Evolutionary conservation across 2,113 vertebrate genomes (phyloP).

Genomic region (Pteruthius melanotis): DNA sequence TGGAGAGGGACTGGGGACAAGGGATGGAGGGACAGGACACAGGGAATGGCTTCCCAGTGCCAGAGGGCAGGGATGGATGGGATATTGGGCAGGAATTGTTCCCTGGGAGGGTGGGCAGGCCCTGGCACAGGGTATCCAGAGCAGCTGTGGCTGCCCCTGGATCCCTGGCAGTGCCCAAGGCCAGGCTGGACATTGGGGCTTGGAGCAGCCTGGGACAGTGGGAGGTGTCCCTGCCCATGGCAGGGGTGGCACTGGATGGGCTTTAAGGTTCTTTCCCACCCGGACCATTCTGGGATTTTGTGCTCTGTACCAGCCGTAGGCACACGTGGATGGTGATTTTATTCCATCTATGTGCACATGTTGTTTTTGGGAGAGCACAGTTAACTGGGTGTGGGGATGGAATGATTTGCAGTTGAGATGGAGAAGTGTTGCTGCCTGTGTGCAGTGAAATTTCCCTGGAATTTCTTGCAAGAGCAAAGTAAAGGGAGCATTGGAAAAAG

Average conservation of each 20-base stretch:
- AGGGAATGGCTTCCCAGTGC: neutral
- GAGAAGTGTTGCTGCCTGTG: neutral
- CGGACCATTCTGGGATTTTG: neutral
- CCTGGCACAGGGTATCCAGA: neutral
- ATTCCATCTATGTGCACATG: neutral
- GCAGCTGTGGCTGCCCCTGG: neutral
- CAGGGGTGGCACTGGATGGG: fast-evolving
- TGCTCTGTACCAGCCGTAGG: neutral
- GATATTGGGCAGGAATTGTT: neutral
- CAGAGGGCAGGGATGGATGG: neutral
- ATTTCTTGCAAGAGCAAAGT: neutral
- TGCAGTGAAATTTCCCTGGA: neutral
- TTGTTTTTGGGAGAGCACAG: neutral
- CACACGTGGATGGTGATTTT: neutral
- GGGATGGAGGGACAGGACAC: neutral
- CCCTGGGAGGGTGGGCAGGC: neutral
- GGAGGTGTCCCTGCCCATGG: neutral
- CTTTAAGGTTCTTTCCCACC: fast-evolving
- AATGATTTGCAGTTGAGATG: neutral
- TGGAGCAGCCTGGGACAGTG: neutral
- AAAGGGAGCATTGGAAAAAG: neutral
- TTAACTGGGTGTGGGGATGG: neutral
- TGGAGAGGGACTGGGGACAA: neutral
- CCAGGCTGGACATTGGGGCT: neutral
- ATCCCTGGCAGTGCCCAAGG: neutral